Base-by-base conservation (phyloP, 35 echinoderm and acorn worm species). In the Holothuria glaberrima region DNA sequence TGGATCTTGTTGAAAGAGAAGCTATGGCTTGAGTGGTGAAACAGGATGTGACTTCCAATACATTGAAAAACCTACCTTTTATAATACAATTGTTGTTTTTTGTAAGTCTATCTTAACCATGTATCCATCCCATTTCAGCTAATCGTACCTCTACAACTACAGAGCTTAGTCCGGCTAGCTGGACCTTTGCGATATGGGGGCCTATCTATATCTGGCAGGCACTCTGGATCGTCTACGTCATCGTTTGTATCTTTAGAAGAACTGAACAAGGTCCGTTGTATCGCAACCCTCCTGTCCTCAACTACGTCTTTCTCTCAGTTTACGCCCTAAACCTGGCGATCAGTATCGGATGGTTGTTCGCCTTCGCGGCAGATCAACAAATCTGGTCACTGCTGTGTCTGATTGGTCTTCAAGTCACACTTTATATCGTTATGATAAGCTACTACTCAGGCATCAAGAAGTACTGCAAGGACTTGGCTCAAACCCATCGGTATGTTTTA, bases 161-260 rank as follows among this genome's bases (percentile, higher is more conserved):
- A 32, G 83, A 86, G 34, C 86, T 93, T 28, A 93, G 81, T 21
- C 94, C 91, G 20, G 91, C 91, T 41, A 87, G 72, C 10, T 96
- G 91, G 88, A 93, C 94, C 35, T 96, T 93, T 82, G 62, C 76
- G 20, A 93, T 96, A 32, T 93, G 91, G 91, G 79, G 38, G 3
- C 21, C 92, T 14, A 93, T 96, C 71, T 96, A 87, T 66, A 31
- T 86, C n/a, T 96, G 77, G 87, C 80, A 90, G 41, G 59, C 68
- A 26, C 9, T 83, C 77, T 92, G 86, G 68, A 17, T 96, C 36
- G 18, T 96, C 21, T 96, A 93, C 36, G 48, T 89, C 36, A 33
- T 96, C 4, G 73, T 67, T 26, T 69, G 62, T 31, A 46, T 96
- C 16, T 96, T 92, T 64, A 36, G 88, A 19, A 66, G 69, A 27